Conservation (phyloP, 2,888 invertebrate species). For the Philereme vetulata region DNA sequence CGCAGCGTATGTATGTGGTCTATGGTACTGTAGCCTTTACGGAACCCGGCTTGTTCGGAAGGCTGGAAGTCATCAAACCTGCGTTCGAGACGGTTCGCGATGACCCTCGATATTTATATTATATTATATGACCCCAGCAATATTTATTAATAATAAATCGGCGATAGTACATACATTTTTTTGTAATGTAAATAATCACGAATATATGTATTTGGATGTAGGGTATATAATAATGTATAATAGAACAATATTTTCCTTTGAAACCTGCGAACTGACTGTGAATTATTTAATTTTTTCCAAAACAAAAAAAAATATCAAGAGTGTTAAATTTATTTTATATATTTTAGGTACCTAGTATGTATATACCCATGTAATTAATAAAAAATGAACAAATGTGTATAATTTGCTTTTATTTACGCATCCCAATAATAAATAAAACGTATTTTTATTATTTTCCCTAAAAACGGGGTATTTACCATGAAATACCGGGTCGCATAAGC, state of each 20-base stretch:
- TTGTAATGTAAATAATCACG: conserved; percentile 59
- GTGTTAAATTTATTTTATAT: conserved; percentile 63
- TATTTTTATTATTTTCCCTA: too few relatives aligned
- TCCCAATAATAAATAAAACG: too few relatives aligned
- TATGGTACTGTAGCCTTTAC: too few relatives aligned
- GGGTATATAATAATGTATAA: conserved; percentile 47
- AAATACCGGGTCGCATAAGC: too few relatives aligned
- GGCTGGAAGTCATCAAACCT: too few relatives aligned
- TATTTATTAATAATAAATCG: conserved; percentile 14
- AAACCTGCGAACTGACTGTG: conserved; percentile 49
- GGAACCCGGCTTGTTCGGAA: too few relatives aligned
- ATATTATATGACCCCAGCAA: too few relatives aligned
- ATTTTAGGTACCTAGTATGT: conserved; percentile 46
- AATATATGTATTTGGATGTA: conserved; percentile 51
- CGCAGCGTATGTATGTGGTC: too few relatives aligned
- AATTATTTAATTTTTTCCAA: conserved; percentile 32
- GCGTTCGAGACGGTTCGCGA: too few relatives aligned
- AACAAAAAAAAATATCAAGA: conserved; percentile 36
- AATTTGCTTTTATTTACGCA: not conserved
- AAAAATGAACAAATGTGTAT: conserved; percentile 52
- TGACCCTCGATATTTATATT: too few relatives aligned
- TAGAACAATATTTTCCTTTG: conserved; percentile 47
- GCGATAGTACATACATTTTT: conserved; percentile 44
- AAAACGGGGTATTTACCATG: too few relatives aligned
- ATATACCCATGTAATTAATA: conserved; percentile 56